phyloP scores from a whole-genome alignment of 2,797 vertebrate species.

The Apogon talboti region DNA sequence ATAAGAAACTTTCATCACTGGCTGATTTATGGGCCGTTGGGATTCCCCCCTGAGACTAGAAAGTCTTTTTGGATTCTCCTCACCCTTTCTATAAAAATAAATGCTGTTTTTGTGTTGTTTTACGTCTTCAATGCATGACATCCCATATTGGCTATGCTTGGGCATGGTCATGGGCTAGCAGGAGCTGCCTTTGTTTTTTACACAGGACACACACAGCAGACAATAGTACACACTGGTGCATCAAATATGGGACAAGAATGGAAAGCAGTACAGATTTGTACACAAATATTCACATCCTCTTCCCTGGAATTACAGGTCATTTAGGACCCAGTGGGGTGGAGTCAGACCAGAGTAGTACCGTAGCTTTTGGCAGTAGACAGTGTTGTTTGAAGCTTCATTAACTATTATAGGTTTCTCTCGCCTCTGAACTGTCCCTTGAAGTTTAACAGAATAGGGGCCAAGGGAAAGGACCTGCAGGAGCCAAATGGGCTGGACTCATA shows the following conservation, averaged over 20 bases:
- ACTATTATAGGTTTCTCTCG: conserved; percentile 56
- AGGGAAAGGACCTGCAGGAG: conserved; percentile 3
- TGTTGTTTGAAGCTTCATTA: conserved; percentile 76
- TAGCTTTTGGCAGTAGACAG: conserved; percentile 63
- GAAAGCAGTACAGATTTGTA: conserved; percentile 1
- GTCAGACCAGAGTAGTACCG: conserved; percentile 46
- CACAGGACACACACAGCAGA: conserved; percentile 31
- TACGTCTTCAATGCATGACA: conserved; percentile 69
- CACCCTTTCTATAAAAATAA: conserved; percentile 72
- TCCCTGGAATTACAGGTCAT: conserved; percentile 28
- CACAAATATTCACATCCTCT: conserved; percentile 18
- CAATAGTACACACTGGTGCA: conserved; percentile 24
- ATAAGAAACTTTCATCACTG: conserved; percentile 86
- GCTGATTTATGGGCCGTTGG: conserved; percentile 82
- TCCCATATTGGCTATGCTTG: conserved; percentile 18
- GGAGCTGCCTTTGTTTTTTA: conserved; percentile 51
- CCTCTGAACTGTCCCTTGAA: conserved; percentile 63
- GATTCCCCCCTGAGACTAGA: conserved; percentile 78
- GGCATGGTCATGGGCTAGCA: conserved; percentile 27
- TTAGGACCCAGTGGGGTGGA: conserved; percentile 38
- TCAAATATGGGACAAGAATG: conserved; percentile 2
- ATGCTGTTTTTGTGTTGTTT: conserved; percentile 72
- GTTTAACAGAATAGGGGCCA: conserved; percentile 41
- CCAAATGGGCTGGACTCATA: not conserved
- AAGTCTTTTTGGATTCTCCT: conserved; percentile 79